Evolutionary conservation across 2,888 invertebrate species (phyloP).

Genomic region (Ormyrus thymus): DNA sequence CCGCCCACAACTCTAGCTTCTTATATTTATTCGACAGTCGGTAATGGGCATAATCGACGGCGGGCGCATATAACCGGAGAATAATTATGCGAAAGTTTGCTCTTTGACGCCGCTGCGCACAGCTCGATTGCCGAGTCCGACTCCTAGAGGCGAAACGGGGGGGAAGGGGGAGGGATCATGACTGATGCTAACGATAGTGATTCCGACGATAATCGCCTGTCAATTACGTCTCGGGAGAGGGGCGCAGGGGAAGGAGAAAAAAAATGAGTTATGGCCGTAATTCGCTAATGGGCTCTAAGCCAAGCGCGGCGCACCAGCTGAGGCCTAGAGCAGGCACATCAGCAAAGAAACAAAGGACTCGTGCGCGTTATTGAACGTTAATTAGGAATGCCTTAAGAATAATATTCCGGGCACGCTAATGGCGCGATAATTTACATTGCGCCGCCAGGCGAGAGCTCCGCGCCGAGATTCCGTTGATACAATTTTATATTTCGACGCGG

Average conservation of each 20-base stretch:
- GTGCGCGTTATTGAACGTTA: conserved; percentile 43
- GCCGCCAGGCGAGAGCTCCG: conserved; percentile 3
- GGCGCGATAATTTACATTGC: conserved; percentile 40
- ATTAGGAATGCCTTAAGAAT: conserved; percentile 52
- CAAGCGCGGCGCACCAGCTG: conserved; percentile 8
- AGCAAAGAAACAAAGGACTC: conserved; percentile 44
- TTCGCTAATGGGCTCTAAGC: conserved; percentile 52
- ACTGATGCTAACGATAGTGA: conserved; percentile 54
- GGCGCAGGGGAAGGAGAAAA: not conserved
- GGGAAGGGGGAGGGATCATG: conserved; percentile 30
- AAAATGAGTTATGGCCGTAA: conserved; percentile 53
- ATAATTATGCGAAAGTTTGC: conserved; percentile 68
- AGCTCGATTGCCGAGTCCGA: conserved; percentile 6
- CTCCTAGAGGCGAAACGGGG: not conserved
- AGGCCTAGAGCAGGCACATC: conserved; percentile 9
- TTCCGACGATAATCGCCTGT: conserved; percentile 52
- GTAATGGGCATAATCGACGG: conserved; percentile 74
- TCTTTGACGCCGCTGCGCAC: conserved; percentile 42
- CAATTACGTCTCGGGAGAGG: conserved; percentile 42
- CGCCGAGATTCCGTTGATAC: not conserved
- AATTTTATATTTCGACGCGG: not conserved
- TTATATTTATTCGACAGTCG: conserved; percentile 73
- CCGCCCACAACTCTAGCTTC: conserved; percentile 67
- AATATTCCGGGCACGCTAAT: conserved; percentile 45
- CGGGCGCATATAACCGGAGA: conserved; percentile 66